phyloP scores from a whole-genome alignment of 2,113 vertebrate genomes.

The Melozone crissalis region DNA sequence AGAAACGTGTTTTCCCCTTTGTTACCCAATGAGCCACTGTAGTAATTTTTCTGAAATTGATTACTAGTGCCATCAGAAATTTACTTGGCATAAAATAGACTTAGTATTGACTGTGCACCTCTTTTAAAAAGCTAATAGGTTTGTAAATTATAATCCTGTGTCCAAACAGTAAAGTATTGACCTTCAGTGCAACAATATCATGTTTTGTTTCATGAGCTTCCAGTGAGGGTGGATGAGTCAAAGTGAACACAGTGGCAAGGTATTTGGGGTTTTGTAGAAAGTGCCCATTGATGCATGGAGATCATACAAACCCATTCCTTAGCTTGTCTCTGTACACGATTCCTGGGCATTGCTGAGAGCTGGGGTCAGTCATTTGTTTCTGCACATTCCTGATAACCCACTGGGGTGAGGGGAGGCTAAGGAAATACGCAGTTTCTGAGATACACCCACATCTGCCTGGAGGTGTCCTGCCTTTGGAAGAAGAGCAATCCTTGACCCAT shows the following conservation, averaged over 20 bases:
- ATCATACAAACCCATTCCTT: neutral
- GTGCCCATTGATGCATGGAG: neutral
- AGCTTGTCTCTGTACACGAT: neutral
- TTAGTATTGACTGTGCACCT: neutral
- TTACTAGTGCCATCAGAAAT: neutral
- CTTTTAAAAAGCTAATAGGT: neutral
- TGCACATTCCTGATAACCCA: neutral
- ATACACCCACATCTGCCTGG: neutral
- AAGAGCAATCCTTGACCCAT: neutral
- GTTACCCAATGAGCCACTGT: neutral
- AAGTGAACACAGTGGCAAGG: neutral
- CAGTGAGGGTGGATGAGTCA: neutral
- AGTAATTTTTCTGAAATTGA: neutral
- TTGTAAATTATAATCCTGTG: neutral
- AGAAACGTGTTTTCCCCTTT: neutral
- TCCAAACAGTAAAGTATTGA: neutral
- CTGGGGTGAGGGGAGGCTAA: neutral
- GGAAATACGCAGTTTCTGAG: neutral
- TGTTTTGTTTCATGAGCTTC: conserved; percentile 1
- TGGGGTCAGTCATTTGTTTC: neutral
- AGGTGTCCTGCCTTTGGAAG: neutral
- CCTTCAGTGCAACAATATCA: neutral
- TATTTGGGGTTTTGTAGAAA: neutral
- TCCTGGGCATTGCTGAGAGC: neutral
- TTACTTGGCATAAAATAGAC: neutral